Base-by-base conservation (phyloP, 2,797 vertebrate species). In the Buceros bicornis region DNA sequence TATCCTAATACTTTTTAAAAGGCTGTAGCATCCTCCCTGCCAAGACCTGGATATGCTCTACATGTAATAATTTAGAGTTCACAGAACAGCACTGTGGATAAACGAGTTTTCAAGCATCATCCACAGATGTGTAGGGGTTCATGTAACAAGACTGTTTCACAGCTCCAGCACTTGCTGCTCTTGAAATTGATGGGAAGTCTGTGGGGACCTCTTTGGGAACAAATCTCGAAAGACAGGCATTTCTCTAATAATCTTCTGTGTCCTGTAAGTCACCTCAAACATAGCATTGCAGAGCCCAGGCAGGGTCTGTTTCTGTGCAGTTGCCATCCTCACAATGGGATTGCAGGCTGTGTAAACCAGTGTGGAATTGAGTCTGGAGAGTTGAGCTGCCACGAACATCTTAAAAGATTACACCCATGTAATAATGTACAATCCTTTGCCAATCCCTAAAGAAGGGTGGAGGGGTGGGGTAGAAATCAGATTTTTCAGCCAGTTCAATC, bases 321-420 rank as follows among this genome's bases (percentile, higher is more conserved):
- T 88, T n/a, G 10, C 78, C 71, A 70, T 77, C 64, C 85, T 87
- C 8, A 20, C 61, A 78, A 78, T 29, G 82, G 45, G 77, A 96
- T 86, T 96, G 90, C 61, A 78, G 79, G 86, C 87, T 87, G 69
- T 84, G 70, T 88, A 95, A 96, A 94, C 91, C 92, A 91, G 82
- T 62, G 71, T 0, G 2, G 95, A 97, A 97, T 91, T 96, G 92
- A 96, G 94, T 94, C 90, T 18, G 0, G 88, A 93, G 93, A 87
- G 92, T 90, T 97, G 93, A 97, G 93, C 88, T 96, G 84, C 92
- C 87, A 96, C 25, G 1, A 97, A 92, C 95, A 96, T 95, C 93
- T 97, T 95, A 85, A 94, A 97, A 97, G 95, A 97, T 96, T 97
- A 97, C 82, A 90, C 58, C 76, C 91, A 93, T 96, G 95, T 96